phyloP scores from a whole-genome alignment of 2,888 invertebrate genomes.

The Hypomecis atomaria region DNA sequence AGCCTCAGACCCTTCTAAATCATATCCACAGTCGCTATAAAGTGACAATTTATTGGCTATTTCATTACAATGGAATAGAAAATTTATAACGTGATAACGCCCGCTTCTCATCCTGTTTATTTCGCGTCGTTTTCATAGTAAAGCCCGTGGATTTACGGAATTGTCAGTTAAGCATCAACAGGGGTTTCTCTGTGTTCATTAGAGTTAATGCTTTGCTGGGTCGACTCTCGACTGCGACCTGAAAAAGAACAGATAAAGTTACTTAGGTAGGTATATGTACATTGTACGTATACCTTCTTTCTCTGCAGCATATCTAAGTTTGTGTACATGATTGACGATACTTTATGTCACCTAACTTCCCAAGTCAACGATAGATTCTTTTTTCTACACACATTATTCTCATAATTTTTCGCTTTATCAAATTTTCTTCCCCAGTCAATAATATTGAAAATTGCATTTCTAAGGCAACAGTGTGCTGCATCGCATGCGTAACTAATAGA shows the following conservation, averaged over 20 bases:
- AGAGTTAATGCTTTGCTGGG: slow-evolving; percentile 19
- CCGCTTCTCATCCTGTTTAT: slow-evolving; percentile 64
- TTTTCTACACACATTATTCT: not conserved
- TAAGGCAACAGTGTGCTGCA: slow-evolving; percentile 48
- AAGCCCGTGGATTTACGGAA: slow-evolving; percentile 53
- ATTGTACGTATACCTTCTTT: no score
- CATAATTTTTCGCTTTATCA: not conserved
- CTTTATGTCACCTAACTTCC: no score
- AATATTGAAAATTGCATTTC: slow-evolving; percentile 38
- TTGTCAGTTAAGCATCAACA: slow-evolving; percentile 38
- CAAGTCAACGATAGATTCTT: no score
- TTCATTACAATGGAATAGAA: slow-evolving; percentile 69
- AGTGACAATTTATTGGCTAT: slow-evolving; percentile 80
- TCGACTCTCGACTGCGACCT: not conserved
- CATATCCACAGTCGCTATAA: slow-evolving; percentile 51
- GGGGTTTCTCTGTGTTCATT: slow-evolving; percentile 24
- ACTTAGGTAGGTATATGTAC: no score
- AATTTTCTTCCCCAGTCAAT: slow-evolving; percentile 1
- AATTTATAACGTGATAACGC: slow-evolving; percentile 81
- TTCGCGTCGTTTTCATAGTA: slow-evolving; percentile 58
- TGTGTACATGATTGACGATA: no score
- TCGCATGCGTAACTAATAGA: slow-evolving; percentile 58
- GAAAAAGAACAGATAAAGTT: not conserved
- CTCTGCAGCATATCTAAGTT: no score
- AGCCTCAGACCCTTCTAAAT: slow-evolving; percentile 52